Percentiles rank a stretch among this genome's conserved stretches.
Conservation (phyloP, 2,888 invertebrate genomes). For the Ephialtes manifestator region DNA sequence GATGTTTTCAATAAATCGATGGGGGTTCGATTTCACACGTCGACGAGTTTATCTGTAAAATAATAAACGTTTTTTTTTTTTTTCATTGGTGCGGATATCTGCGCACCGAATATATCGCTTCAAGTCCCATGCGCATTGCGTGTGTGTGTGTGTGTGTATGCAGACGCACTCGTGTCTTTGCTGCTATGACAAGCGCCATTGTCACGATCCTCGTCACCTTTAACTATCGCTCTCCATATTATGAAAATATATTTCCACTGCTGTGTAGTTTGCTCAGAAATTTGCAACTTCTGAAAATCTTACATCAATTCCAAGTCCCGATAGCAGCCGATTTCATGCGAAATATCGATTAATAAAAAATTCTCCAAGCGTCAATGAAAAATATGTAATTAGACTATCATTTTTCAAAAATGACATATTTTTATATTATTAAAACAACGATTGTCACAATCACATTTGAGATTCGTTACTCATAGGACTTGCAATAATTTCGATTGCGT, state of each 20-base stretch:
- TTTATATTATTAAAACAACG: too few species aligned
- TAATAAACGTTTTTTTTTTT: conserved; percentile 68
- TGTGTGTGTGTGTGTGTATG: conserved; percentile 28
- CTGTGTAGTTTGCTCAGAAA: too few species aligned
- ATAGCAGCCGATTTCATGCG: too few species aligned
- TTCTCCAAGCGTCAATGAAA: too few species aligned
- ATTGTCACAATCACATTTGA: too few species aligned
- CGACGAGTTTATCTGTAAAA: conserved; percentile 77
- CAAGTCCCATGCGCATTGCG: conserved; percentile 29
- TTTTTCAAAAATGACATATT: too few species aligned
- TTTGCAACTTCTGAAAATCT: too few species aligned
- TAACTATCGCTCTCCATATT: background rate
- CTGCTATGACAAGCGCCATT: background rate
- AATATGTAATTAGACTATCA: too few species aligned
- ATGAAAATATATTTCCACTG: too few species aligned
- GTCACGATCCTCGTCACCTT: background rate
- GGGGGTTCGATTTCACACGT: conserved; percentile 63
- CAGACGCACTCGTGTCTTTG: background rate
- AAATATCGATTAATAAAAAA: too few species aligned
- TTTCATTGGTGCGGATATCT: conserved; percentile 23
- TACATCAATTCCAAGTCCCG: too few species aligned
- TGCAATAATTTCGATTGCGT: conserved; percentile 19
- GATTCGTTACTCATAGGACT: background rate
- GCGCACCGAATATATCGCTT: conserved; percentile 27
- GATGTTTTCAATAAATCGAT: conserved; percentile 76